Evolutionary conservation across 2,797 vertebrate species (phyloP).

Genomic region (Varecia variegata): DNA sequence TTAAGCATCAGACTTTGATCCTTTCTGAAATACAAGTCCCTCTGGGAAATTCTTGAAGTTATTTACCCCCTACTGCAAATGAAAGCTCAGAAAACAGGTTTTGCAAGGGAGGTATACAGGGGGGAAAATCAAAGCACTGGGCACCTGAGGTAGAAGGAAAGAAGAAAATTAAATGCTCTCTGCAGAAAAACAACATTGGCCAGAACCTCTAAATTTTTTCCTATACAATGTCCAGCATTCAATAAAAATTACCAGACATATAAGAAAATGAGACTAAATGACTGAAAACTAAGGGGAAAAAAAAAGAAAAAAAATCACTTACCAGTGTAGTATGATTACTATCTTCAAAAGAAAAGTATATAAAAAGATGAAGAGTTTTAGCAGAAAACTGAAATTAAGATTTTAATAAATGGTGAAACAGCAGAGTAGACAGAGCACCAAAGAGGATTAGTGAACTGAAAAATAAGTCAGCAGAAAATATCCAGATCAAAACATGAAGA

Average conservation of each 20-base stretch:
- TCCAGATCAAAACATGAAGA: not conserved
- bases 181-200: not conserved
- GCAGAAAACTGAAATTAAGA: not conserved
- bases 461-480: not conserved
- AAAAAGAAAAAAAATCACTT: not conserved
- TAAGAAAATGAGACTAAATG: conserved; percentile 3
- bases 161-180: not conserved
- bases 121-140: not conserved
- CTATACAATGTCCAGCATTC: not conserved
- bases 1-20: not conserved
- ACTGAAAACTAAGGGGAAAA: not conserved
- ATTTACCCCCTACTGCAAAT: not conserved
- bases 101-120: not conserved
- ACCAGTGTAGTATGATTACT: not conserved
- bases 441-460: not conserved
- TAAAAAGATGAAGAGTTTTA: not conserved
- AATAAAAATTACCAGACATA: not conserved
- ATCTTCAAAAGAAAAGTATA: not conserved
- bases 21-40: not conserved
- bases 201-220: not conserved
- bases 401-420: not conserved
- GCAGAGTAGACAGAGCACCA: not conserved
- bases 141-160: not conserved
- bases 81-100: not conserved
- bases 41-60: not conserved